These are phyloP conservation scores for Tragopan temminckii DNA, from an alignment of 2,797 vertebrate genomes.

Conservation along the genomic window DNA sequence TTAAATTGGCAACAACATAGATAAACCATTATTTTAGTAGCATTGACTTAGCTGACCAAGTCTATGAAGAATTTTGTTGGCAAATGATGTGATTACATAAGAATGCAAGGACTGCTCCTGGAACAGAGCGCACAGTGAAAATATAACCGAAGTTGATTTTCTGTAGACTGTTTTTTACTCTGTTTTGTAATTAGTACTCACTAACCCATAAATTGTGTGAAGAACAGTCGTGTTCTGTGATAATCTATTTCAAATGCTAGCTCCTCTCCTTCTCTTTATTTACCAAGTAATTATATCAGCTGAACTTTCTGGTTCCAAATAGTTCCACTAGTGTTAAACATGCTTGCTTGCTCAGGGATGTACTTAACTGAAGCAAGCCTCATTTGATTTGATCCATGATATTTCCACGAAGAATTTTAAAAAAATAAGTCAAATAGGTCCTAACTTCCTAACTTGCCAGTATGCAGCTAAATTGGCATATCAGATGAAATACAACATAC, in stretches of 20 bases:
- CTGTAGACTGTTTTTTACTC: background rate
- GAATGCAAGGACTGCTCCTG: background rate
- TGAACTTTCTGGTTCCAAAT: conserved; percentile 31
- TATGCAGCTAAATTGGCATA: background rate
- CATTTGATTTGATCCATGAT: background rate
- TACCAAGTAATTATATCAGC: background rate
- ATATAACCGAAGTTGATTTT: background rate
- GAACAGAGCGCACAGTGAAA: background rate
- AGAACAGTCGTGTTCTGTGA: background rate
- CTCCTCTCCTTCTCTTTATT: background rate
- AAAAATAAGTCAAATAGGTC: background rate
- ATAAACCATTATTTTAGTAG: background rate
- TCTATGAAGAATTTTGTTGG: background rate
- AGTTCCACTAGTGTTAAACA: background rate
- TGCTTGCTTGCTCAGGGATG: background rate
- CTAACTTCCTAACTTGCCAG: background rate
- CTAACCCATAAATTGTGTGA: background rate
- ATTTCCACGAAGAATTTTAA: background rate
- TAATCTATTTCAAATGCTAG: background rate
- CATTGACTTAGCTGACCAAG: background rate
- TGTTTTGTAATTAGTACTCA: background rate
- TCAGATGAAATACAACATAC: background rate
- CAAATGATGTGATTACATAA: background rate
- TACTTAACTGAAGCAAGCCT: background rate
- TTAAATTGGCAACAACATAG: background rate